Base-by-base conservation (phyloP, 2,113 vertebrate genomes). In the Notothenia rossii region DNA sequence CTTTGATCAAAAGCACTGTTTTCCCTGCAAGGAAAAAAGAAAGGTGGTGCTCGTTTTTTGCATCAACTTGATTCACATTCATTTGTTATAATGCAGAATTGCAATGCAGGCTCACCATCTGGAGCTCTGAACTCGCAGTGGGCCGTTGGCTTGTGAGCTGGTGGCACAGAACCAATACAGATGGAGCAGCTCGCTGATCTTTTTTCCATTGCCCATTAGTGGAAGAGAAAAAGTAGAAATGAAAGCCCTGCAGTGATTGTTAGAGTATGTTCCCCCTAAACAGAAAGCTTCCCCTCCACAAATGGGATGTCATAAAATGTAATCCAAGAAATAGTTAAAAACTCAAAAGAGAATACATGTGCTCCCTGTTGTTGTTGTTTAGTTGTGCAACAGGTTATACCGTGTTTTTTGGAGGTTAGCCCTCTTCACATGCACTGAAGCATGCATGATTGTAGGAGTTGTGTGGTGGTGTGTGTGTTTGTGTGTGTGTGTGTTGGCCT, bases 1-100 rank as follows among this genome's bases (percentile, higher is more conserved):
- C 93, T 94, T 93, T 95, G 93, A 96, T 96, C 93, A 95, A 92
- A 92, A 95, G 96, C 94, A 95, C 94, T 96, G 56, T 73, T 87
- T 79, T 68, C 13, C 68, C 77, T 75, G 33, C 46, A 62, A 72
- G 56, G 29, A 13, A 66, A 83, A 84, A 79, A 82, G 55, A 87
- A 84, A 63, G 76, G 78, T 72, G 55, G 63, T 66, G 56, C 62
- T 87, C 65, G 72, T 81, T 88, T 68, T 87, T 33, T 80, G 81
- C 84, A 86, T 85, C 69, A 77, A 86, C 72, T 90, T 81, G 81
- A 89, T 85, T 84, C 88, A 90, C 80, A 90, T 89, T 85, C 74
- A 89, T 90, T 89, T 91, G 82, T 81, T 91, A 66, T 83, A 82
- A 82, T 82, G 72, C 81, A 84, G 90, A 88, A 77, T 89, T 86